phyloP scores from a whole-genome alignment of 2,888 invertebrate genomes.

The Oxyscelio sp. region DNA sequence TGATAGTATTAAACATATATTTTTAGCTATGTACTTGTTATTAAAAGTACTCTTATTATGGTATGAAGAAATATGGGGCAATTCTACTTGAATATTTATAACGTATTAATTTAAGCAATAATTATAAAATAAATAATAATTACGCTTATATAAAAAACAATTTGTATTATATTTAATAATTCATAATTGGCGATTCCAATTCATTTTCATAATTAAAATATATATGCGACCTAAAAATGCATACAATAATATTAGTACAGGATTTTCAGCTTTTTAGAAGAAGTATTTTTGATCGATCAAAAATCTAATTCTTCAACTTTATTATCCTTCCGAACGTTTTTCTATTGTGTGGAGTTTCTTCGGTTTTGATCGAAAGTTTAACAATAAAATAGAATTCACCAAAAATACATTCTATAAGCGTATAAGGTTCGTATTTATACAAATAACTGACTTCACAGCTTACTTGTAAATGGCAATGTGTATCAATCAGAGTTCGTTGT shows the following conservation, averaged over 20 bases:
- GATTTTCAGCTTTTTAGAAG: not conserved
- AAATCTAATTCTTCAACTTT: not conserved
- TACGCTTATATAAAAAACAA: too few species aligned
- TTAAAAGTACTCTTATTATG: too few species aligned
- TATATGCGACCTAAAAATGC: not conserved
- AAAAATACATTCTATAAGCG: conserved; percentile 18
- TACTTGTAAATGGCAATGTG: conserved; percentile 60
- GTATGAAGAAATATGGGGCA: too few species aligned
- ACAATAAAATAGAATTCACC: not conserved
- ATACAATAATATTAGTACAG: not conserved
- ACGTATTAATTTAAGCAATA: too few species aligned
- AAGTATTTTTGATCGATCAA: not conserved
- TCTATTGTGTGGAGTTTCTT: not conserved
- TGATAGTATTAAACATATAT: too few species aligned
- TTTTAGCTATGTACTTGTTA: too few species aligned
- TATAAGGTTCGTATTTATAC: conserved; percentile 9
- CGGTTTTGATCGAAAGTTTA: not conserved
- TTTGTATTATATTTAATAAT: too few species aligned
- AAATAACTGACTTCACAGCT: conserved; percentile 28
- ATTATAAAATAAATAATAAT: too few species aligned
- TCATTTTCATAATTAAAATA: too few species aligned
- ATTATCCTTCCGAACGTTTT: not conserved
- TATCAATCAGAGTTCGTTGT: conserved; percentile 60
- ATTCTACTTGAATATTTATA: too few species aligned
- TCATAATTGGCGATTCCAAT: too few species aligned